Evolutionary conservation across 2,797 vertebrate genomes (phyloP).

Genomic region (Leptatherina wallacei): DNA sequence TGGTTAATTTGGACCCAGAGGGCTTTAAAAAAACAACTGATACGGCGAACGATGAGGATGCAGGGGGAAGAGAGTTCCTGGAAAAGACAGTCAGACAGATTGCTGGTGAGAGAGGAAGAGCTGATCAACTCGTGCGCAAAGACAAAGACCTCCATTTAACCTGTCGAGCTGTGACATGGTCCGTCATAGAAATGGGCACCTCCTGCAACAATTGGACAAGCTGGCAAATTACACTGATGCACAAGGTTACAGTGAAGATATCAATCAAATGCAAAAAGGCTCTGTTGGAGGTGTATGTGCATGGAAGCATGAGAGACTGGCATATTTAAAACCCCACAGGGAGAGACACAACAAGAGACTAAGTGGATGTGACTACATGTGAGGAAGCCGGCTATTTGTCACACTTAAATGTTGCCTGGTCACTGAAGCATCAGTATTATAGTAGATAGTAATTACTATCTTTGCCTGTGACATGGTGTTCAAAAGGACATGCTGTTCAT

Average conservation of each 20-base stretch:
- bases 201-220: slow-evolving; percentile 44
- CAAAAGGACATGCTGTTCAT: slow-evolving; percentile 1
- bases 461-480: background rate
- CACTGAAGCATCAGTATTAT: slow-evolving; percentile 25
- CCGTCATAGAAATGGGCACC: slow-evolving; percentile 57
- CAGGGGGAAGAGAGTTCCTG: background rate
- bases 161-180: slow-evolving; percentile 63
- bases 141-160: slow-evolving; percentile 72
- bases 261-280: slow-evolving; percentile 58
- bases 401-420: slow-evolving; percentile 37
- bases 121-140: slow-evolving; percentile 49
- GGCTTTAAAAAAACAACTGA: background rate
- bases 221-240: slow-evolving; percentile 21
- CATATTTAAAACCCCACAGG: slow-evolving; percentile 4
- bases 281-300: slow-evolving; percentile 14
- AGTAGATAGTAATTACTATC: slow-evolving; percentile 22
- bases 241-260: slow-evolving; percentile 56
- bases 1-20: background rate
- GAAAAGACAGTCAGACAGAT: slow-evolving; percentile 24
- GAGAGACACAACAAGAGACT: slow-evolving; percentile 34
- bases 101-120: slow-evolving; percentile 40
- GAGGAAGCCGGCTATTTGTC: slow-evolving; percentile 46
- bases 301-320: slow-evolving; percentile 13
- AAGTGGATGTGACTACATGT: slow-evolving; percentile 37
- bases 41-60: background rate